Evolutionary conservation across 2,888 invertebrate genomes (phyloP).

Genomic region (Esperia sulphurella): DNA sequence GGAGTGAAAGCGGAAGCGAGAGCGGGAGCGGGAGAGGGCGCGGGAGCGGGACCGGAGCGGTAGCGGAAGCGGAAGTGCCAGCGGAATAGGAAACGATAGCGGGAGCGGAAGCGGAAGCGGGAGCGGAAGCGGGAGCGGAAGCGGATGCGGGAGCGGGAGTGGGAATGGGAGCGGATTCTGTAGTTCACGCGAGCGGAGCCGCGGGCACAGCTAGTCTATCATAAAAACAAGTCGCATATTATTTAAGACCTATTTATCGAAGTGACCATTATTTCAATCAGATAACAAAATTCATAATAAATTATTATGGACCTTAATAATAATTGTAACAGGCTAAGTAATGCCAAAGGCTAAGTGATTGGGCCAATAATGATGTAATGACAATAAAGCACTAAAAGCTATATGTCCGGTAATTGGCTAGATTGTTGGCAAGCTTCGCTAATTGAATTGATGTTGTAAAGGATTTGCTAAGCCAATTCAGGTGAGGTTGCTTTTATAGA

Average conservation of each 20-base stretch:
- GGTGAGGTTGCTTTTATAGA: no score
- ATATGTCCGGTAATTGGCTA: slow-evolving; percentile 8
- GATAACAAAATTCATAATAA: background rate
- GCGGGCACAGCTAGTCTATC: no score
- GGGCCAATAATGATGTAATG: slow-evolving; percentile 34
- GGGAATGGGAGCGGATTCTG: no score
- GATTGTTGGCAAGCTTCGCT: slow-evolving; percentile 9
- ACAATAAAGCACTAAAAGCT: slow-evolving; percentile 26
- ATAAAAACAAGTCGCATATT: background rate
- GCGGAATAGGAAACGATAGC: no score
- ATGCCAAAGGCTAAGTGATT: slow-evolving; percentile 20
- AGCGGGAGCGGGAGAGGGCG: no score
- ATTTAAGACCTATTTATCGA: background rate
- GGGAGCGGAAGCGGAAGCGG: no score
- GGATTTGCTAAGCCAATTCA: background rate
- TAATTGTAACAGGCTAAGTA: slow-evolving; percentile 2
- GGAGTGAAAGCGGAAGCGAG: no score
- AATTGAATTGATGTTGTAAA: slow-evolving; percentile 17
- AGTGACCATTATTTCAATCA: background rate
- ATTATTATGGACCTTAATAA: background rate
- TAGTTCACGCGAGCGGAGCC: no score
- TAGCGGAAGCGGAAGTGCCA: no score
- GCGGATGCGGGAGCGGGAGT: no score
- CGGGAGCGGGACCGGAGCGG: no score
- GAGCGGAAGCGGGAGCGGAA: no score